Evolutionary conservation across 2,113 vertebrate species (phyloP), one percentile per base, ranked within the genome.

Genomic region (Oreochromis spilurus): DNA sequence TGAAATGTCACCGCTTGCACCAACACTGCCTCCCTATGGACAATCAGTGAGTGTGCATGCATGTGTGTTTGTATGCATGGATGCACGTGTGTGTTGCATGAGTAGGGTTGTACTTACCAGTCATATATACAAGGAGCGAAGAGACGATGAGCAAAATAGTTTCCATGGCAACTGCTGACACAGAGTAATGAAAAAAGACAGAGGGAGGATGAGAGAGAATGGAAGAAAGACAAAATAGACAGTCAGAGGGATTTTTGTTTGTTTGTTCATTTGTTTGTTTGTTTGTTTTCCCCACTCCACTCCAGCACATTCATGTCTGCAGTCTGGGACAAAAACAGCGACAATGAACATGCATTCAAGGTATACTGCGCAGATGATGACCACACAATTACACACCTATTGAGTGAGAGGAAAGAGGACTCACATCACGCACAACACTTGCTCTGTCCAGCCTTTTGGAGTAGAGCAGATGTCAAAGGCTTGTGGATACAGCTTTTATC

Each of bases 101-200:
- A 79, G 52, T 12, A 57, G n/a, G 54, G 54, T 78, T 50, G 43
- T 60, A 97, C 98, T 95, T 94, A 99, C 98, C 98, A 75, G 97
- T 94, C 1, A 87, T 92, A 3, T 97, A 97, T 50, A 97, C 96
- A 93, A 98, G 95, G 83, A 98, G 95, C 43, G 97, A 97, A 88
- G 97, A 98, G 40, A 99, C 95, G 88, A 98, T 94, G 92, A 98
- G 90, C 93, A 98, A 94, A 91, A 40, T 91, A 52, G 96, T 95
- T 95, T 98, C 98, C 98, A 99, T 99, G 97, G 97, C 91, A 60
- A 94, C 98, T 98, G 96, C 3, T 94, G 84, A 91, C 26, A 90
- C 58, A 94, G 50, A 91, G 77, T 87, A 84, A 84, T 54, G 3
- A 34, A 34, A 54, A 62, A 62, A 6, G 9, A 92, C 81, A 86